A percentile compares a stretch with the other conserved stretches of the same genome.
Conservation (phyloP, 2,888 invertebrate species). For the Ganaspis brasiliensis region DNA sequence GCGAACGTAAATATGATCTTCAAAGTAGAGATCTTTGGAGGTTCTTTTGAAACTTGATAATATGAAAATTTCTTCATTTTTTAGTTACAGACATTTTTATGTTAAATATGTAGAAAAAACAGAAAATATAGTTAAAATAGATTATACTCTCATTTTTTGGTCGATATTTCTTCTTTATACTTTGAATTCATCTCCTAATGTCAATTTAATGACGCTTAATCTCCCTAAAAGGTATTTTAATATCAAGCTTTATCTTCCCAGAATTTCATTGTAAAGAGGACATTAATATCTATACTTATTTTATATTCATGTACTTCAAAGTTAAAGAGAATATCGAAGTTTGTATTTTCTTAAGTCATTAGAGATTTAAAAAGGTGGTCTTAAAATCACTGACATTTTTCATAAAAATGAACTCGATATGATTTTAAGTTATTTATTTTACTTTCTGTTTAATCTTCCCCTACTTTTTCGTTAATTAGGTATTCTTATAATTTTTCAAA, state of each 20-base stretch:
- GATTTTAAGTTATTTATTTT: too few species aligned
- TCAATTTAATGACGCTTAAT: conserved; percentile 25
- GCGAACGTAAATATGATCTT: conserved; percentile 22
- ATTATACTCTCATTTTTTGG: neutral
- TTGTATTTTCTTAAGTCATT: too few species aligned
- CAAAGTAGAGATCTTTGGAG: neutral
- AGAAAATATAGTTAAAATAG: conserved; percentile 8
- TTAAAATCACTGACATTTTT: too few species aligned
- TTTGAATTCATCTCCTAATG: conserved; percentile 12
- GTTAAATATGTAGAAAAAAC: conserved; percentile 2
- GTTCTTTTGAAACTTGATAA: neutral
- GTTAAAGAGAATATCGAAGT: neutral
- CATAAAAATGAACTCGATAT: too few species aligned
- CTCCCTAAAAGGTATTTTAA: conserved; percentile 19
- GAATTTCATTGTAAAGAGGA: neutral
- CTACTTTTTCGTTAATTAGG: too few species aligned
- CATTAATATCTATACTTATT: neutral
- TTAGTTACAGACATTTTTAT: neutral
- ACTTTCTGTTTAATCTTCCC: too few species aligned
- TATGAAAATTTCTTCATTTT: neutral
- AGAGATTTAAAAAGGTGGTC: too few species aligned
- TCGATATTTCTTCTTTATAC: neutral
- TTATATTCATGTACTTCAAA: neutral
- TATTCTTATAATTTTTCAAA: too few species aligned
- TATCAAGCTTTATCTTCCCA: neutral